These are phyloP conservation scores for Pristionchus mayeri DNA, from an alignment of 2,888 invertebrate genomes.

Conservation along the genomic window DNA sequence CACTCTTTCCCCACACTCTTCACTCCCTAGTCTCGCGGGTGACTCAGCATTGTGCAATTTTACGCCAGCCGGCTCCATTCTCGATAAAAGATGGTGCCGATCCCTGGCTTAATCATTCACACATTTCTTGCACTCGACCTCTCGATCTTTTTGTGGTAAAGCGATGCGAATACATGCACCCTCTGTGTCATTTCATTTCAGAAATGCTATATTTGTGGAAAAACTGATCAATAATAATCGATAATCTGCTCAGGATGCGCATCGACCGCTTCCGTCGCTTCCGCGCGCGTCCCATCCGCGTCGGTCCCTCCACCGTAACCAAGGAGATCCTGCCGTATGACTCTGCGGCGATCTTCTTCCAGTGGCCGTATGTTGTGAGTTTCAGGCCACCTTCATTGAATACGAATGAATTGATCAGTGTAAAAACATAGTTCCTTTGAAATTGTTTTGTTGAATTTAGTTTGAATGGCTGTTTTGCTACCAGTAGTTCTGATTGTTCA, in stretches of 20 bases:
- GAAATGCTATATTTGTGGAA: neutral
- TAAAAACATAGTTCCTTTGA: no score
- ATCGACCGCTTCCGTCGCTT: neutral
- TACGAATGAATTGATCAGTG: no score
- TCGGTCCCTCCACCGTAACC: slow-evolving; percentile 29
- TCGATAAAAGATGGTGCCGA: neutral
- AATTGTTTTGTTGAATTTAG: no score
- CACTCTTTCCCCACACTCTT: neutral
- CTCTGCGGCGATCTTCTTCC: neutral
- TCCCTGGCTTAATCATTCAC: neutral
- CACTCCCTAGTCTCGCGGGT: no score
- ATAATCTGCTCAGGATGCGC: slow-evolving; percentile 21
- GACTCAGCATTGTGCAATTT: slow-evolving; percentile 29
- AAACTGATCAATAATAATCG: neutral
- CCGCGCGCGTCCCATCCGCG: neutral
- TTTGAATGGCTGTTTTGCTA: no score
- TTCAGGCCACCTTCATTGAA: no score
- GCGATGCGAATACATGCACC: no score
- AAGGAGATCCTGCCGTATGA: slow-evolving; percentile 30
- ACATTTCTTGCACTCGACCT: neutral
- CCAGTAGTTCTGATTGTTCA: no score
- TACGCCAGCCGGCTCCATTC: neutral
- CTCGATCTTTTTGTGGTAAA: neutral
- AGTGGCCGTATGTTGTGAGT: no score
- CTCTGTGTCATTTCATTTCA: neutral